Conservation (phyloP, 2,888 invertebrate genomes). For the Himalopsyche japonica region DNA sequence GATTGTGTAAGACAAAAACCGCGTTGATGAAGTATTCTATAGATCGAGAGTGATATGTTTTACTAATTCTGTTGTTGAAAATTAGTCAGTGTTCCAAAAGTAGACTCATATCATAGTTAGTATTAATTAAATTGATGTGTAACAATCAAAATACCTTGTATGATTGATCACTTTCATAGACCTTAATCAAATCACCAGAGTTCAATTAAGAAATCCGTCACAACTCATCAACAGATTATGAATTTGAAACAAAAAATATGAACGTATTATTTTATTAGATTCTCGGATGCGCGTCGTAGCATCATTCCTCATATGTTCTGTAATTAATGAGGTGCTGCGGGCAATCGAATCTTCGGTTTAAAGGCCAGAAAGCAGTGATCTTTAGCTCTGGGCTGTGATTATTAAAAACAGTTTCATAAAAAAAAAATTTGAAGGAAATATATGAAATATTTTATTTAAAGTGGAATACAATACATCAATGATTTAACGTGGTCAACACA, state of each 20-base stretch:
- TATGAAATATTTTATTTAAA: no score
- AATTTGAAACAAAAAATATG: neutral
- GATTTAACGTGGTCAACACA: no score
- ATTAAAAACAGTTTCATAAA: neutral
- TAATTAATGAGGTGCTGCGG: neutral
- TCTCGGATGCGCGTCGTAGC: neutral
- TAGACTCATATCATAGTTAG: no score
- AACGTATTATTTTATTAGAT: neutral
- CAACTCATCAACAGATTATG: neutral
- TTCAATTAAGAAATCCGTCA: neutral
- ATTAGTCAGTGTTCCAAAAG: no score
- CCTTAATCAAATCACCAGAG: neutral
- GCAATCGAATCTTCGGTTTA: neutral
- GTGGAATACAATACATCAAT: no score
- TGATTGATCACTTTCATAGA: neutral
- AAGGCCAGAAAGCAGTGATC: conserved; percentile 10
- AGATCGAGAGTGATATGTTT: no score
- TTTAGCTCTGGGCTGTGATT: neutral
- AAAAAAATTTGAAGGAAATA: no score
- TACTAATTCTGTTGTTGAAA: no score
- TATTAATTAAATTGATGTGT: no score
- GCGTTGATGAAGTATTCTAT: no score
- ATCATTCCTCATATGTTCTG: neutral
- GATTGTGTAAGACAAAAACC: no score
- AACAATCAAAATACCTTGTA: neutral